These are phyloP conservation scores for Myiozetetes cayanensis DNA, from an alignment of 2,113 vertebrate species.

Conservation along the genomic window DNA sequence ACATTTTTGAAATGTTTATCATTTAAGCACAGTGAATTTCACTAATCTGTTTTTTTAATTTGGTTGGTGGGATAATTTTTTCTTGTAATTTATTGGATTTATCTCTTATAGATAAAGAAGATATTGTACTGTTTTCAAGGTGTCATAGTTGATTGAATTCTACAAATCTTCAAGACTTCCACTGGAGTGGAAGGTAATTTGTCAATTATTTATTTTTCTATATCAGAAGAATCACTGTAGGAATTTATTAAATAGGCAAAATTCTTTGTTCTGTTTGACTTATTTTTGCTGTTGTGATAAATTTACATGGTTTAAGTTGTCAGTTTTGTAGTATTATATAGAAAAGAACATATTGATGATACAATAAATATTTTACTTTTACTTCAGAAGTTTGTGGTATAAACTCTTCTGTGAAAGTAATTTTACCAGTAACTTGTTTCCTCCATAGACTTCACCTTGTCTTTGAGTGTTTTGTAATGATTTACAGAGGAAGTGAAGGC, in stretches of 20 bases:
- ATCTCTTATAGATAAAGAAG: conserved; percentile 2
- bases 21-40: not conserved
- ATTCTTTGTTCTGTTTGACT: not conserved
- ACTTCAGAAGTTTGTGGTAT: not conserved
- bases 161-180: not conserved
- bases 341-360: not conserved
- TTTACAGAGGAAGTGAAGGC: not conserved
- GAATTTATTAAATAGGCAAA: not conserved
- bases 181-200: conserved; percentile 14
- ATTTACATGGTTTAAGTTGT: not conserved
- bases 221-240: not conserved
- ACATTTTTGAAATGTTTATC: not conserved
- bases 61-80: not conserved
- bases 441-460: not conserved
- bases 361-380: not conserved
- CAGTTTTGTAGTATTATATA: not conserved
- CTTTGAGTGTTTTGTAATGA: not conserved
- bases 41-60: not conserved
- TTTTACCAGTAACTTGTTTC: not conserved
- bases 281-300: not conserved
- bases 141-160: not conserved
- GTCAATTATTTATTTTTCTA: not conserved
- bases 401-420: not conserved
- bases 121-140: not conserved
- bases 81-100: not conserved